These are phyloP conservation scores for Enteromius mattozi DNA, from an alignment of 2,797 vertebrate genomes.

Conservation along the genomic window DNA sequence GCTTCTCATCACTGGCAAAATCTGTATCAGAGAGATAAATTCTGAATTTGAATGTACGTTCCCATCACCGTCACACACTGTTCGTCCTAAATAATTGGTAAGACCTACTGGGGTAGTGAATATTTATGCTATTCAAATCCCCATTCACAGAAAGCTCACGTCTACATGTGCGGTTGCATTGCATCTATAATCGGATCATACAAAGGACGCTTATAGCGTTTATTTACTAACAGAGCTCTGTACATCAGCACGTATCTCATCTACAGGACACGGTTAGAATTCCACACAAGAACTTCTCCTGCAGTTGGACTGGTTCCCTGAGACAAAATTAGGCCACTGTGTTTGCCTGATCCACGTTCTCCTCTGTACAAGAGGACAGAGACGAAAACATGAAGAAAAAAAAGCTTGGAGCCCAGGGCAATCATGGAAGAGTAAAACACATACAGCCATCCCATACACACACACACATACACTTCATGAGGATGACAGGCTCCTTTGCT, in stretches of 20 bases:
- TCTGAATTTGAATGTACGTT: constrained; percentile 23
- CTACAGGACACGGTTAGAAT: constrained; percentile 36
- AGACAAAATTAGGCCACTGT: constrained; percentile 51
- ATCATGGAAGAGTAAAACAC: constrained; percentile 48
- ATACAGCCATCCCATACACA: constrained; percentile 46
- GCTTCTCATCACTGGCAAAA: constrained; percentile 6
- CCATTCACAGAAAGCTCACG: constrained; percentile 24
- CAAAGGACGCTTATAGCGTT: constrained; percentile 10
- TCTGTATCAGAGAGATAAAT: constrained; percentile 10
- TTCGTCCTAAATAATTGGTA: constrained; percentile 32
- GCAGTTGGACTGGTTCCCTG: constrained; percentile 27
- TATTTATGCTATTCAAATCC: constrained; percentile 42
- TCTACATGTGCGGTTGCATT: background rate
- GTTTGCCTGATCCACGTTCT: constrained; percentile 52
- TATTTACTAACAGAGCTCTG: constrained; percentile 41
- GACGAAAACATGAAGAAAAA: constrained; percentile 32
- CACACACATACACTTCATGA: constrained; percentile 49
- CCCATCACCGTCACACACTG: constrained; percentile 7
- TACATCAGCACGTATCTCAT: constrained; percentile 27
- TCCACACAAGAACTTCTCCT: constrained; percentile 31
- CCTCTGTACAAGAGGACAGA: constrained; percentile 31
- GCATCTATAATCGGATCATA: constrained; percentile 36
- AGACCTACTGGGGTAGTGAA: constrained; percentile 6
- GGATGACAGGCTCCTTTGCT: constrained; percentile 59
- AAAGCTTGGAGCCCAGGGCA: constrained; percentile 48